phyloP scores from a whole-genome alignment of 2,113 vertebrate genomes.

The Panurus biarmicus region DNA sequence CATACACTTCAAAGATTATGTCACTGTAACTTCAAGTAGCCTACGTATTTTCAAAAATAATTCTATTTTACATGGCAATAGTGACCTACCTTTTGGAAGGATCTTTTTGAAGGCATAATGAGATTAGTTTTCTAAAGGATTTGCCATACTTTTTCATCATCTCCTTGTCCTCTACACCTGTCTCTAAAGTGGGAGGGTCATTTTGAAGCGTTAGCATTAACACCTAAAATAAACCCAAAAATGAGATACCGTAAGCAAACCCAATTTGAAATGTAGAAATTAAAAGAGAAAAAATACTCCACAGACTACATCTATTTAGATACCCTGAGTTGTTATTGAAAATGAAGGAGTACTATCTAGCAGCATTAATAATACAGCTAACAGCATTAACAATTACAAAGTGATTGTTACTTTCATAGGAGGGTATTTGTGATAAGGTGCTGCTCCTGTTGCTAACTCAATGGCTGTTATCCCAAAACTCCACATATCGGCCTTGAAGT shows the following conservation, averaged over 20 bases:
- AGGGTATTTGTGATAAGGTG: conserved; percentile 97
- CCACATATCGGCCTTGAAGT: conserved; percentile 99
- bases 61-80: not conserved
- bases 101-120: conserved; percentile 98
- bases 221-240: conserved; percentile 75
- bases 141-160: conserved; percentile 97
- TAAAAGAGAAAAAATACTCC: not conserved
- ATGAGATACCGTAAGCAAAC: not conserved
- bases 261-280: not conserved
- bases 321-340: not conserved
- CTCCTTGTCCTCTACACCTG: conserved; percentile 95
- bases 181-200: conserved; percentile 93
- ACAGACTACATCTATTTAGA: not conserved
- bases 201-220: conserved; percentile 98
- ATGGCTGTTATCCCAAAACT: conserved; percentile 99
- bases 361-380: not conserved
- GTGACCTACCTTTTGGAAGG: conserved; percentile 90
- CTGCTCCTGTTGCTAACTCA: conserved; percentile 93
- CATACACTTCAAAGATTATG: not conserved
- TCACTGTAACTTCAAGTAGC: not conserved
- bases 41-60: not conserved
- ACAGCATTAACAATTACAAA: not conserved
- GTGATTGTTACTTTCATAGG: conserved; percentile 91
- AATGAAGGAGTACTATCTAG: not conserved
- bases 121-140: conserved; percentile 97